These are phyloP conservation scores for Vulpes vulpes DNA, from an alignment of 2,113 vertebrate genomes.

Conservation along the genomic window DNA sequence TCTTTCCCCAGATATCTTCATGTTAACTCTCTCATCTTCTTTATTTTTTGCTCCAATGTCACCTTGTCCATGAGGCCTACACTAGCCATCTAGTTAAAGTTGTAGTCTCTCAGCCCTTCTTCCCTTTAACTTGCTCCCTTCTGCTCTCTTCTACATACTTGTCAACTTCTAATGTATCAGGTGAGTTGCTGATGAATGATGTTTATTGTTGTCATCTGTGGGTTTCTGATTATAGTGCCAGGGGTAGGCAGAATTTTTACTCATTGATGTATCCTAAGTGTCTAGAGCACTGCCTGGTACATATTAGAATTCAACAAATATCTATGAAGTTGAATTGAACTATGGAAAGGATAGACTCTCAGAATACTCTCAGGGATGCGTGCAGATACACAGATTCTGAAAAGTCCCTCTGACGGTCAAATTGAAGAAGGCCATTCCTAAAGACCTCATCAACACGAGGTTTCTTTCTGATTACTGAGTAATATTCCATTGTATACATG, in stretches of 20 bases:
- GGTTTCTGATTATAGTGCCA: background rate
- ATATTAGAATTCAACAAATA: background rate
- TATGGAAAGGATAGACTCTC: background rate
- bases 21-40: background rate
- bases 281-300: background rate
- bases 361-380: background rate
- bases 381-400: background rate
- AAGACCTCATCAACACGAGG: background rate
- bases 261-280: background rate
- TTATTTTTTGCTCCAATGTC: background rate
- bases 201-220: background rate
- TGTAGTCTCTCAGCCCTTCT: background rate
- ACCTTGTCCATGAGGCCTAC: background rate
- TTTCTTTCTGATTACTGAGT: no score
- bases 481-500: no score
- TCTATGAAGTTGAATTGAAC: background rate
- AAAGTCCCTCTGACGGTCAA: background rate
- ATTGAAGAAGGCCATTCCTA: background rate
- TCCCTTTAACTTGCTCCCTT: background rate
- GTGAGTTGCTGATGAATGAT: background rate
- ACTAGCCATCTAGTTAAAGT: background rate
- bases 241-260: background rate
- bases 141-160: background rate
- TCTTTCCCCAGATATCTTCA: background rate
- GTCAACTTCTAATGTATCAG: background rate